Evolutionary conservation across 1,140 invertebrate genomes (phyloP), one percentile per base, ranked within the genome.

Genomic region (Drosophila novamexicana): DNA sequence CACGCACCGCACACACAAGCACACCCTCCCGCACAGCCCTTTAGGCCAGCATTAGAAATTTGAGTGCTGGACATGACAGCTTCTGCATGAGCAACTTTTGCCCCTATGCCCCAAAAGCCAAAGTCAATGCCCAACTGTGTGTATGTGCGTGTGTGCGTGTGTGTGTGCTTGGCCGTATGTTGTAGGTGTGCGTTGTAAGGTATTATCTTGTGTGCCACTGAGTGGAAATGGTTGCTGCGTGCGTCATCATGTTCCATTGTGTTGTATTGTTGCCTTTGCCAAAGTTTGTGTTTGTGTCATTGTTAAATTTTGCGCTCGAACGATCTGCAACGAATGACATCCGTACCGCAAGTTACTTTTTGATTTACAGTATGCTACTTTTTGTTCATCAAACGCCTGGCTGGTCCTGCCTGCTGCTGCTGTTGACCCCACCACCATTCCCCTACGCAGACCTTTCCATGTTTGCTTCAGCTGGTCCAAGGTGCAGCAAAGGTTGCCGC

Each of bases 261-360:
- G 22, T 29, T 29, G 22, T 69, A 39, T 65, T 76, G 67, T 42
- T 75, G 59, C 10, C 57, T 52, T 63, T 75, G 66, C 39, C 65
- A 73, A 79, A 79, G 79, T 81, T 81, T 81, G 79, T 81, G 79
- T 90, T 90, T 90, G 86, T 85, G 85, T 86, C 86, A 90, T 90
- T 90, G 86, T 90, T 90, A 90, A 84, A 90, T 88, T 90, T 90
- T 86, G 86, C 86, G 88, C 86, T 90, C 77, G 86, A 90, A 82
- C 82, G 86, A 90, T 78, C 83, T 90, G 82, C 86, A 83, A 82
- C 86, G 86, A 84, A 90, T 90, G 82, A 90, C 88, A 86, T 86
- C 86, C 79, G 82, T 80, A 83, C 78, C 82, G 82, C 82, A 82
- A 90, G 86, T 90, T 90, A 90, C 85, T 89, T 89, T 89, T 89